Evolutionary conservation across 2,888 invertebrate species (phyloP).

Genomic region (Drosophila siamana): DNA sequence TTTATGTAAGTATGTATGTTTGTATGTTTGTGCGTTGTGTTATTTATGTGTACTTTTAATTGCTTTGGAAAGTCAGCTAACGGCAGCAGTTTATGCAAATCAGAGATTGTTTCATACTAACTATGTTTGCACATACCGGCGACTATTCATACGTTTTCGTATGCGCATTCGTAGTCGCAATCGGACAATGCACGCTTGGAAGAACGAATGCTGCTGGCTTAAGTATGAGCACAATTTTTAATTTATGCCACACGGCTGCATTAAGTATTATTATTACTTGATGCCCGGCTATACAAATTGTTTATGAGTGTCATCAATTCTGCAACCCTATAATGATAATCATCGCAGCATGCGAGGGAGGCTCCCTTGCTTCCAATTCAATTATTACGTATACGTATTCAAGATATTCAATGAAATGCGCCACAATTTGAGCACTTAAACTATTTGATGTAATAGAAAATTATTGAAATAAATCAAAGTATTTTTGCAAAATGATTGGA

Average conservation of each 20-base stretch:
- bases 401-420: too few relatives aligned
- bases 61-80: constrained; percentile 38
- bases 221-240: constrained; percentile 41
- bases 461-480: too few relatives aligned
- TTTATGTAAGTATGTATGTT: too few relatives aligned
- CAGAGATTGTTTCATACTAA: constrained; percentile 2
- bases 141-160: background rate
- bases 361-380: background rate
- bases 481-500: too few relatives aligned
- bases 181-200: constrained; percentile 1
- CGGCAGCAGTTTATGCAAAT: constrained; percentile 44
- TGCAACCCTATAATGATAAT: constrained; percentile 45
- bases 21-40: constrained; percentile 7
- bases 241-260: constrained; percentile 47
- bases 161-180: background rate
- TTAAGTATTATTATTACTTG: constrained; percentile 46
- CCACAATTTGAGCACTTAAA: too few relatives aligned
- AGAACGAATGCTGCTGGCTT: constrained; percentile 17
- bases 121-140: background rate
- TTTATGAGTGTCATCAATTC: constrained; percentile 76
- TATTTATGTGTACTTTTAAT: constrained; percentile 61
- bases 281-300: constrained; percentile 38
- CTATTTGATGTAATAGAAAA: too few relatives aligned
- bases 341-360: constrained; percentile 22
- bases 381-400: too few relatives aligned